These are phyloP conservation scores for Pachycephala philippinensis DNA, from an alignment of 2,113 vertebrate genomes.

Conservation along the genomic window DNA sequence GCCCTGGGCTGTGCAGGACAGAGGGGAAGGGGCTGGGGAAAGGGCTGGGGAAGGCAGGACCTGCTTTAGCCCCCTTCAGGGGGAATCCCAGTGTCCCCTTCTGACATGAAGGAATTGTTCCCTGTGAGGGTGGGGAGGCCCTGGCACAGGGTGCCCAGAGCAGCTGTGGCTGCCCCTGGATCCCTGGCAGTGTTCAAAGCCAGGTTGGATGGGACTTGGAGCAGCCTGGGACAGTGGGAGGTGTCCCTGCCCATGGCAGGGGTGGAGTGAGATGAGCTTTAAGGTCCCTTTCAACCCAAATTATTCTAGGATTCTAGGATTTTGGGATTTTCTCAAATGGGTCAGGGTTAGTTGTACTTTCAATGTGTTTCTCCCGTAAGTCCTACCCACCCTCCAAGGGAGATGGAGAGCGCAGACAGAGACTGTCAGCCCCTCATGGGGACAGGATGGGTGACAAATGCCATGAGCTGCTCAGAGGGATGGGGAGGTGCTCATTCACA, in stretches of 20 bases:
- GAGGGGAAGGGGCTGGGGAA: fast-evolving
- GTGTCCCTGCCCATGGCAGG: not conserved
- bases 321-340: not conserved
- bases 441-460: not conserved
- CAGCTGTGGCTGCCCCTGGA: not conserved
- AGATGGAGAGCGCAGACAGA: not conserved
- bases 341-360: not conserved
- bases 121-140: fast-evolving
- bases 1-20: not conserved
- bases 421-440: not conserved
- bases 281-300: not conserved
- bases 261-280: not conserved
- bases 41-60: not conserved
- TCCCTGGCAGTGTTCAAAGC: fast-evolving
- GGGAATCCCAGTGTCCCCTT: not conserved
- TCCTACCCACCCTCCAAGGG: too few species aligned
- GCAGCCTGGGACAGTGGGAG: not conserved
- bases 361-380: not conserved
- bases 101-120: not conserved
- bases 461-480: not conserved
- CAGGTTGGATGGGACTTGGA: not conserved
- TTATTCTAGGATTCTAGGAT: not conserved
- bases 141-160: not conserved
- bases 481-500: too few species aligned
- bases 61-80: not conserved